A percentile compares a stretch with the other conserved stretches of the same genome.
phyloP scores from a whole-genome alignment of 30 jellyfish, hydroid and myxozoan species.

The Hydra vulgaris region DNA sequence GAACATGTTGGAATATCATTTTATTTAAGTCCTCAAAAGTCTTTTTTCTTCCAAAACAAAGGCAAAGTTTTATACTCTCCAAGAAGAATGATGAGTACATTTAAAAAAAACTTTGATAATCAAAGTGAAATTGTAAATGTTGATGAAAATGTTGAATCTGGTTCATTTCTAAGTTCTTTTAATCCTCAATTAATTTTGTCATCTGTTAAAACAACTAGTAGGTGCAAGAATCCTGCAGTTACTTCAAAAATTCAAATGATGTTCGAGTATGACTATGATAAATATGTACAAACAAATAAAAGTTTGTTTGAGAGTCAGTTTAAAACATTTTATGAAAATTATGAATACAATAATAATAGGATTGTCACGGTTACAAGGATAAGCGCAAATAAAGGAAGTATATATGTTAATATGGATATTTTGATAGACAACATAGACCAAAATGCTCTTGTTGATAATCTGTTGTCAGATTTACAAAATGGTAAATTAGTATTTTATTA shows the following conservation, averaged over 20 bases:
- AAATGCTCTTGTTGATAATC: neutral
- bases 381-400: constrained; percentile 54
- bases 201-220: constrained; percentile 25
- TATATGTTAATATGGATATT: constrained; percentile 6
- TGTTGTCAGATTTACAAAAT: neutral
- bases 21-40: neutral
- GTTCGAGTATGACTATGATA: constrained; percentile 38
- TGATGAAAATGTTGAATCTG: too few species aligned
- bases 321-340: constrained; percentile 35
- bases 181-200: constrained; percentile 36
- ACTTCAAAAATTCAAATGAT: constrained; percentile 24
- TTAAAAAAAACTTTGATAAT: neutral
- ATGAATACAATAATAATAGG: constrained; percentile 27
- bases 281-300: constrained; percentile 33
- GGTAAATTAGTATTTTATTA: neutral
- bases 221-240: constrained; percentile 46
- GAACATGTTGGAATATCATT: constrained; percentile 1
- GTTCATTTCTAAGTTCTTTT: constrained; percentile 20
- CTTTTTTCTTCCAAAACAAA: too few species aligned
- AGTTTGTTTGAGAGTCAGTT: constrained; percentile 33
- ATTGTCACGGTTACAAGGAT: constrained; percentile 38
- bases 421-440: neutral
- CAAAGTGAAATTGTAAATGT: neutral
- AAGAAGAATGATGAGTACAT: neutral
- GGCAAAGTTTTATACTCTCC: neutral